Conservation (phyloP, 2,113 vertebrate species). For the Pseudolaguvia tuberculata region DNA sequence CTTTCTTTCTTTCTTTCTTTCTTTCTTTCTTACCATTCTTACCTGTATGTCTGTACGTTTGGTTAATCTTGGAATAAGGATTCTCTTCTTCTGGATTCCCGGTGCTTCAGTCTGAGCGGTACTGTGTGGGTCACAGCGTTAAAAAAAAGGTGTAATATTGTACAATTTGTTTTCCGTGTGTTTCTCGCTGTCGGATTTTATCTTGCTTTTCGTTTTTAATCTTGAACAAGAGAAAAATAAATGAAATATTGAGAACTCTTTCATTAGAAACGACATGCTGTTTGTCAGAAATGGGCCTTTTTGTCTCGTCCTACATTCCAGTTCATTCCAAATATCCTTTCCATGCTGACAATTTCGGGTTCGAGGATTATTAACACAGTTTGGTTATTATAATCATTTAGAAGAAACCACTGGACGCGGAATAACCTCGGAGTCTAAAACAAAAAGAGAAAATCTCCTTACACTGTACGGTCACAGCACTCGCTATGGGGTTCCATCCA, state of each 20-base stretch:
- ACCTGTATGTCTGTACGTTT: not conserved
- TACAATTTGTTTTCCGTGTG: conserved; percentile 66
- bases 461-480: conserved; percentile 3
- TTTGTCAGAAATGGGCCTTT: conserved; percentile 48
- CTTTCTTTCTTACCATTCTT: not conserved
- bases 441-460: conserved; percentile 5
- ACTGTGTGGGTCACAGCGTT: conserved; percentile 58
- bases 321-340: conserved; percentile 69
- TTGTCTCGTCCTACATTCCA: conserved; percentile 57
- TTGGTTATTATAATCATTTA: conserved; percentile 1
- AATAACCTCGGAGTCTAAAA: conserved; percentile 1
- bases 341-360: conserved; percentile 61
- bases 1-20: not conserved
- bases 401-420: not conserved
- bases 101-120: conserved; percentile 53
- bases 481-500: not conserved
- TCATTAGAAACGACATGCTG: conserved; percentile 58
- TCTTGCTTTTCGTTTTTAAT: conserved; percentile 52
- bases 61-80: conserved; percentile 16
- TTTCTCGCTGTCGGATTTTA: conserved; percentile 60
- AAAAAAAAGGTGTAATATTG: conserved; percentile 71
- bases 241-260: conserved; percentile 48
- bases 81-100: conserved; percentile 60
- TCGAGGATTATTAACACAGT: not conserved
- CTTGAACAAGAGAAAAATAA: conserved; percentile 46